phyloP scores from a whole-genome alignment of 2,888 invertebrate genomes.

The Pandemis heparana region DNA sequence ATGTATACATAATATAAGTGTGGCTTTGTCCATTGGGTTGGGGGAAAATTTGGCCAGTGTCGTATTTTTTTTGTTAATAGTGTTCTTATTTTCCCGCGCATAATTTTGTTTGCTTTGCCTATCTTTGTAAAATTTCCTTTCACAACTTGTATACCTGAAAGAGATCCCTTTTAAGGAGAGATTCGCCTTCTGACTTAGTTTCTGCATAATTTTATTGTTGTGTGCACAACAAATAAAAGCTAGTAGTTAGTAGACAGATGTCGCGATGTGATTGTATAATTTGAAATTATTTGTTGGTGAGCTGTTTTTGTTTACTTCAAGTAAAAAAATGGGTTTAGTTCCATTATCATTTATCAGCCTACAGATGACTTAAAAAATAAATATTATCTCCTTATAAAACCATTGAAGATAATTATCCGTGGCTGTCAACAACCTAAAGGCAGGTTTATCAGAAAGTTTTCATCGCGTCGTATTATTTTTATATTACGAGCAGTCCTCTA shows the following conservation, averaged over 20 bases:
- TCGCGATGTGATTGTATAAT: conserved; percentile 23
- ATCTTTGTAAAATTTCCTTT: too few relatives aligned
- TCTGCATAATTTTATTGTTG: too few relatives aligned
- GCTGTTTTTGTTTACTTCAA: background rate
- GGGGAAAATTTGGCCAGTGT: too few relatives aligned
- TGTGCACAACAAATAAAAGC: too few relatives aligned
- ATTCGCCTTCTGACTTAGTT: too few relatives aligned
- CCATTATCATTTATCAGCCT: background rate
- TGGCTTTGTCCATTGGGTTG: too few relatives aligned
- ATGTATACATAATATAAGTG: too few relatives aligned
- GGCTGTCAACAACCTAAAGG: background rate
- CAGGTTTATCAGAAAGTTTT: conserved; percentile 11
- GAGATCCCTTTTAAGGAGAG: too few relatives aligned
- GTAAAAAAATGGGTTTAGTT: background rate
- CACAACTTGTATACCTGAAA: too few relatives aligned
- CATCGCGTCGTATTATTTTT: conserved; percentile 36
- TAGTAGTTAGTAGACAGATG: background rate
- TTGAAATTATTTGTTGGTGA: background rate
- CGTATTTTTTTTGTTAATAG: too few relatives aligned
- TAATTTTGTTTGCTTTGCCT: too few relatives aligned
- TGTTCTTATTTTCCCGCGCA: too few relatives aligned
- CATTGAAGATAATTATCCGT: background rate
- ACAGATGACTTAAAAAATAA: background rate
- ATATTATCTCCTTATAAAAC: background rate
- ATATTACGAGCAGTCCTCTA: conserved; percentile 47